These are phyloP conservation scores for Troides oblongomaculatus DNA, from an alignment of 2,888 invertebrate species.

Conservation along the genomic window DNA sequence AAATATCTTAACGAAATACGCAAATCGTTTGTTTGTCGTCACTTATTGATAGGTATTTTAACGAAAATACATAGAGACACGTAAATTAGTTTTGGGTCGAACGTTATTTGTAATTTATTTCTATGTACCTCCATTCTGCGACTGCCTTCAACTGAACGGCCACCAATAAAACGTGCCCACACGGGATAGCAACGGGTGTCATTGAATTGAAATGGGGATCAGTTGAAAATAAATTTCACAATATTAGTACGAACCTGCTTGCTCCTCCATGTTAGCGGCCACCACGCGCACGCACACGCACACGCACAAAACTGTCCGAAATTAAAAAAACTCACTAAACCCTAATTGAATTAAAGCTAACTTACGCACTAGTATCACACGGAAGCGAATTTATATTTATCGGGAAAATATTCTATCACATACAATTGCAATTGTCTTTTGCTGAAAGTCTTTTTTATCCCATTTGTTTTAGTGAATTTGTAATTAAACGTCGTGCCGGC, in stretches of 20 bases:
- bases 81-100: no score
- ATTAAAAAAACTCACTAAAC: slow-evolving; percentile 38
- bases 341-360: slow-evolving; percentile 44
- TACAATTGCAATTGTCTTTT: slow-evolving; percentile 26
- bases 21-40: no score
- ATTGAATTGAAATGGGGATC: no score
- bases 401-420: slow-evolving; percentile 25
- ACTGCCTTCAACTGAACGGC: no score
- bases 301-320: slow-evolving; percentile 38
- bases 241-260: slow-evolving; percentile 49
- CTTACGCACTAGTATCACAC: slow-evolving; percentile 74
- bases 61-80: no score
- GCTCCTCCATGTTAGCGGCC: slow-evolving; percentile 61
- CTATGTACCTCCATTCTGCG: no score
- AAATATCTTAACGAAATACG: no score
- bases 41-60: no score
- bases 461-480: slow-evolving; percentile 50
- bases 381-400: slow-evolving; percentile 41
- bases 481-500: slow-evolving; percentile 22
- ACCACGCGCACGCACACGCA: slow-evolving; percentile 41
- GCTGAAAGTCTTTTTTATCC: slow-evolving; percentile 50
- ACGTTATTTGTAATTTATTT: no score
- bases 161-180: no score
- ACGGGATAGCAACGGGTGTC: no score
- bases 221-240: not conserved